phyloP scores from a whole-genome alignment of 1,140 invertebrate species.

The Globodera rostochiensis region DNA sequence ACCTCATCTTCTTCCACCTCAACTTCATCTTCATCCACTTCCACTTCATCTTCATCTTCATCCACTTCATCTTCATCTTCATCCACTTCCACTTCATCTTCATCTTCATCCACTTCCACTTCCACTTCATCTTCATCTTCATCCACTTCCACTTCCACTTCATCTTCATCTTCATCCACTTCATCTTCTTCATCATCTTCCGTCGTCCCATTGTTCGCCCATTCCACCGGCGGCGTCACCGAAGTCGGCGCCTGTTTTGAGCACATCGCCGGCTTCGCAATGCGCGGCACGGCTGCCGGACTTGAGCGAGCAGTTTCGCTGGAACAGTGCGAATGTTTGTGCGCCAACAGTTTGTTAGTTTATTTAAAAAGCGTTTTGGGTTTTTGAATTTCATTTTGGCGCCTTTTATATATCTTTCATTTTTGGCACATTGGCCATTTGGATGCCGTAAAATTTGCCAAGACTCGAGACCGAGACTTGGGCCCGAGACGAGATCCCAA shows the following conservation, averaged over 20 bases:
- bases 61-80: not conserved
- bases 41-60: not conserved
- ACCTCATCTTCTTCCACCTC: not conserved
- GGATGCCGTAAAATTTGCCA: no score
- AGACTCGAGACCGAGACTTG: no score
- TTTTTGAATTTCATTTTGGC: no score
- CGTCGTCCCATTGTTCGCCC: not conserved
- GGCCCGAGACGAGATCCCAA: no score
- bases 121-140: not conserved
- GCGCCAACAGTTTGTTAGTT: conserved; percentile 60
- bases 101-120: not conserved
- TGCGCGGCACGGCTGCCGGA: conserved; percentile 57
- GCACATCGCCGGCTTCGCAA: conserved; percentile 50
- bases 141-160: not conserved
- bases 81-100: not conserved
- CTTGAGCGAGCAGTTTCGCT: conserved; percentile 59
- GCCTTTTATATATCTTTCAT: no score
- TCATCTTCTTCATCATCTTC: not conserved
- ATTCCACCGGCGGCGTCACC: not conserved
- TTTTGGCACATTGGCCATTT: no score
- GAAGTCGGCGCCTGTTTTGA: conserved; percentile 49
- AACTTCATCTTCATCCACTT: not conserved
- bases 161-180: not conserved
- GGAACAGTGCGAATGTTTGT: conserved; percentile 59
- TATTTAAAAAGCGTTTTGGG: not conserved